Percentiles rank a stretch among this genome's conserved stretches.
Evolutionary conservation across 2,113 vertebrate genomes (phyloP).

Genomic region (Amphiprion ocellaris): DNA sequence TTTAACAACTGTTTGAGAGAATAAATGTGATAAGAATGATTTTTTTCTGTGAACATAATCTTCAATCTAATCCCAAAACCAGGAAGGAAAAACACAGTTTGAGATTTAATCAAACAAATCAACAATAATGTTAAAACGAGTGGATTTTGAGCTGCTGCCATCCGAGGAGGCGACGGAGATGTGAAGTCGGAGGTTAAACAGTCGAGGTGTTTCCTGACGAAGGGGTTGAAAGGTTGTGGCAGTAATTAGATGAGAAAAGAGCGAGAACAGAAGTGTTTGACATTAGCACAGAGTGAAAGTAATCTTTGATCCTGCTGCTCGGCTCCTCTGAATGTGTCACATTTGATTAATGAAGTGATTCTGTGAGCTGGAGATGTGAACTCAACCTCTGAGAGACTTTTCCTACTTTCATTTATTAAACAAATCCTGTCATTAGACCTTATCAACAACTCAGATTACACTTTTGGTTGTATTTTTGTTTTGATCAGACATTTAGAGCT

Average conservation of each 20-base stretch:
- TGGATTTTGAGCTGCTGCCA: conserved; percentile 8
- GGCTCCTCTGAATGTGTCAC: conserved; percentile 19
- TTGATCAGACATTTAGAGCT: too few species aligned
- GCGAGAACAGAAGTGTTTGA: conserved; percentile 43
- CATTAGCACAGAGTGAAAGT: conserved; percentile 34
- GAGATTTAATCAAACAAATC: not conserved
- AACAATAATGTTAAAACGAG: not conserved
- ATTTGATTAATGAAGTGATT: conserved; percentile 15
- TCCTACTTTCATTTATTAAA: not conserved
- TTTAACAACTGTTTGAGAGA: conserved; percentile 4
- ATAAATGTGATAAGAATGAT: not conserved
- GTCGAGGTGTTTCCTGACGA: conserved; percentile 30
- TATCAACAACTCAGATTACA: too few species aligned
- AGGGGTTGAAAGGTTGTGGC: conserved; percentile 7
- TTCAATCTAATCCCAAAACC: not conserved
- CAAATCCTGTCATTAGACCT: not conserved
- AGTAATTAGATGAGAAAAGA: conserved; percentile 36
- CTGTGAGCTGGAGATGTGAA: not conserved
- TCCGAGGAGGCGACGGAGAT: conserved; percentile 28
- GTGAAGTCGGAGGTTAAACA: conserved; percentile 38
- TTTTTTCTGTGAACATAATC: conserved; percentile 8
- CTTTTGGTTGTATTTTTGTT: too few species aligned
- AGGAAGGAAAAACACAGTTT: not conserved
- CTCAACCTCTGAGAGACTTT: not conserved
- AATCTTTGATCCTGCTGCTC: conserved; percentile 34